A percentile compares a stretch with the other conserved stretches of the same genome.
Evolutionary conservation across 2,113 vertebrate genomes (phyloP).

Genomic region (Salvelinus sp.): DNA sequence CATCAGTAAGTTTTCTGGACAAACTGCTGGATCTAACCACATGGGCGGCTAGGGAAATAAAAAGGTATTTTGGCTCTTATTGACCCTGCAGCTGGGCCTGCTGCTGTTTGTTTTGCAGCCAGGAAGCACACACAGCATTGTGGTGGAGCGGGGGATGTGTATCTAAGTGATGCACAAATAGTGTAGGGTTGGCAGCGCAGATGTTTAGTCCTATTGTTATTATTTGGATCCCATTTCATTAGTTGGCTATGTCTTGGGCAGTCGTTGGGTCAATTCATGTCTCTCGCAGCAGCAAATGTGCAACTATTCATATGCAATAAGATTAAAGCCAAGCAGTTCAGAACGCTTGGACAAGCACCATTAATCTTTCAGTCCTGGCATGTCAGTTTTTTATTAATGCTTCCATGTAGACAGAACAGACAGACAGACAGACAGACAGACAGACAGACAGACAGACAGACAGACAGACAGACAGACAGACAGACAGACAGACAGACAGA

Average conservation of each 20-base stretch:
- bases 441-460: too few relatives aligned
- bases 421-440: background rate
- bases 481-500: too few relatives aligned
- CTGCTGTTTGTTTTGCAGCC: conserved; percentile 66
- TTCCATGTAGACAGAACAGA: conserved; percentile 15
- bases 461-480: too few relatives aligned
- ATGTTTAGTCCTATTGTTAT: conserved; percentile 35
- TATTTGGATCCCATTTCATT: conserved; percentile 18
- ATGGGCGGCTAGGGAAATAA: conserved; percentile 72
- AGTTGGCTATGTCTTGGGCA: conserved; percentile 12
- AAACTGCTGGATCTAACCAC: conserved; percentile 65
- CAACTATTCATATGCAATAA: conserved; percentile 2
- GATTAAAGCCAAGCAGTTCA: conserved; percentile 51
- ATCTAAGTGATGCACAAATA: conserved; percentile 34
- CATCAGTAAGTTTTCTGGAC: conserved; percentile 72
- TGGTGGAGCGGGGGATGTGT: conserved; percentile 10
- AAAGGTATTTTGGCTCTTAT: conserved; percentile 70
- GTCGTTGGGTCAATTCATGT: conserved; percentile 7
- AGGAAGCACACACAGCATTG: background rate
- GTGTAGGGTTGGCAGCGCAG: conserved; percentile 28
- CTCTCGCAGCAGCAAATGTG: conserved; percentile 25
- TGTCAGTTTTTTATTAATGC: conserved; percentile 37
- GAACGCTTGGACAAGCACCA: conserved; percentile 53
- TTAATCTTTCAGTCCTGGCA: conserved; percentile 42
- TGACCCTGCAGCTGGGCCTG: conserved; percentile 68